Percentiles rank a stretch among this genome's conserved stretches.
phyloP scores from a whole-genome alignment of 30 jellyfish, hydroid and myxozoan genomes.

The Pseudorhiza aurosa region DNA sequence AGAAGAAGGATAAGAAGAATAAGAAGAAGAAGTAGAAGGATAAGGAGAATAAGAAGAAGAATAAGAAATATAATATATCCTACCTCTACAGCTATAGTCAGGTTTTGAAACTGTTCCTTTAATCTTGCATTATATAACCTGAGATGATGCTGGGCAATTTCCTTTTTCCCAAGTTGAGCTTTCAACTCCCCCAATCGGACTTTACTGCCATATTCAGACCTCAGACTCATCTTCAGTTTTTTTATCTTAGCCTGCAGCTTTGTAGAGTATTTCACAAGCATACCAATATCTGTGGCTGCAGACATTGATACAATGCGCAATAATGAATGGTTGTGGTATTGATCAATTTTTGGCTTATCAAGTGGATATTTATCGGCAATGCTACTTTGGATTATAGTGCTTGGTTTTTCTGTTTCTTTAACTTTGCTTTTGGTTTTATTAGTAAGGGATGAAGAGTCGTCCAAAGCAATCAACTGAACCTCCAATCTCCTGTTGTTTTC shows the following conservation, averaged over 20 bases:
- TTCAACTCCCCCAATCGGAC: background rate
- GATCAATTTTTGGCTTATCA: background rate
- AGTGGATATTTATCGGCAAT: background rate
- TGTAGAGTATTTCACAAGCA: conserved; percentile 11
- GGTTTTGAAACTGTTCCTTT: conserved; percentile 49
- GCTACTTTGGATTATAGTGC: background rate
- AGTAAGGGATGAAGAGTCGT: background rate
- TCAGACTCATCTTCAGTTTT: conserved; percentile 23
- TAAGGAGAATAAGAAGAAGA: background rate
- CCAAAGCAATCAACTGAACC: background rate
- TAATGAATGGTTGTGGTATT: background rate
- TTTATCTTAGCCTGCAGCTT: conserved; percentile 26
- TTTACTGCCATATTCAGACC: conserved; percentile 12
- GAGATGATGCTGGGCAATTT: conserved; percentile 47
- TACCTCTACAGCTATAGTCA: conserved; percentile 57
- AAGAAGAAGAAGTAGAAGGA: background rate
- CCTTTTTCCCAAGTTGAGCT: conserved; percentile 29
- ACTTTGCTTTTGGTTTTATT: background rate
- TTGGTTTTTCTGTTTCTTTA: background rate
- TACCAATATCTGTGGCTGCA: conserved; percentile 53
- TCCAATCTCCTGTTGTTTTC: conserved; percentile 23
- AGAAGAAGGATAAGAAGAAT: too few relatives aligned
- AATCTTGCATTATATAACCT: conserved; percentile 25
- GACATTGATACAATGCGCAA: conserved; percentile 1
- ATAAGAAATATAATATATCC: background rate